Evolutionary conservation across 2,797 vertebrate genomes (phyloP).

Genomic region (Tauraco hartlaubi): DNA sequence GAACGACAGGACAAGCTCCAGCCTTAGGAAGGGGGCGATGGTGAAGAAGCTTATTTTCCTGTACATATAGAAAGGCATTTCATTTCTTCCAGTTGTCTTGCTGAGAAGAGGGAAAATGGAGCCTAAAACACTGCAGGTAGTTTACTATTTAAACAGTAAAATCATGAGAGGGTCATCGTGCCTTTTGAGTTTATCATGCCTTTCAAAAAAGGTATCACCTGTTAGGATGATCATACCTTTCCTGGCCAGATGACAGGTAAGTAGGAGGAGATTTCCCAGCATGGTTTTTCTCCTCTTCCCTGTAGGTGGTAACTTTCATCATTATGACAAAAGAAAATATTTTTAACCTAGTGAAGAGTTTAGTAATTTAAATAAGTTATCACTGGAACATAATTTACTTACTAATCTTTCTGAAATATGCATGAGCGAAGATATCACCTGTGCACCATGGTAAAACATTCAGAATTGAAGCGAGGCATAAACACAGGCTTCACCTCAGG

Average conservation of each 20-base stretch:
- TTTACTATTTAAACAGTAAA: background rate
- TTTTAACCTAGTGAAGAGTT: background rate
- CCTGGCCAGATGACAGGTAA: background rate
- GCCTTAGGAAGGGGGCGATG: fast-evolving
- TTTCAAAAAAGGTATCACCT: background rate
- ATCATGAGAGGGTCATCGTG: background rate
- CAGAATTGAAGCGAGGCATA: background rate
- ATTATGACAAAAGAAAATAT: background rate
- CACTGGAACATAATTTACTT: background rate
- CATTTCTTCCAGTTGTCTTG: background rate
- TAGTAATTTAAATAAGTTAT: background rate
- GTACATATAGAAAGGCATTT: background rate
- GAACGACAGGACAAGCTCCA: background rate
- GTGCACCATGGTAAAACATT: background rate
- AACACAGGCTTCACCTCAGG: background rate
- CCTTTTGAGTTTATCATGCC: background rate
- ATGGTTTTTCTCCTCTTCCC: background rate
- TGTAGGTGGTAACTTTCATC: background rate
- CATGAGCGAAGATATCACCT: background rate
- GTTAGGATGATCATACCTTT: background rate
- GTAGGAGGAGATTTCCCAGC: background rate
- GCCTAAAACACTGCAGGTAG: background rate
- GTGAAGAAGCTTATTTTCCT: background rate
- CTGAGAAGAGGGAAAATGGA: background rate
- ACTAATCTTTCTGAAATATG: background rate